phyloP scores from a whole-genome alignment of 2,888 invertebrate genomes.

The Allygus modestus region DNA sequence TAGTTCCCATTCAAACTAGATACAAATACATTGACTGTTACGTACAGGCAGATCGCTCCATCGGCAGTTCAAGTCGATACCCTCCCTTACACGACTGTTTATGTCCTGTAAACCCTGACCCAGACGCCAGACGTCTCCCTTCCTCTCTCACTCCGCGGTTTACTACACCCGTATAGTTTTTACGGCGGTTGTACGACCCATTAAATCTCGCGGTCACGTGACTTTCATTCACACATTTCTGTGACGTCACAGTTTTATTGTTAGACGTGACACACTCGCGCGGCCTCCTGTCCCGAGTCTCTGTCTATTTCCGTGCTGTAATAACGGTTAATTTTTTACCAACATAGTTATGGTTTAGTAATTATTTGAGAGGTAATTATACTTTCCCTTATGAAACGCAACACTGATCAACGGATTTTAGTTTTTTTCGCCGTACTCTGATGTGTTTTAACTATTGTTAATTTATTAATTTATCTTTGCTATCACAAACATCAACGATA shows the following conservation, averaged over 20 bases:
- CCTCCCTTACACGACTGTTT: constrained; percentile 13
- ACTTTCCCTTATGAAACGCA: no score
- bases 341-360: no score
- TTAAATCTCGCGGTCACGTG: constrained; percentile 62
- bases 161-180: constrained; percentile 57
- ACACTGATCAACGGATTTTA: no score
- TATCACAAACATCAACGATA: no score
- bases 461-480: no score
- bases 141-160: constrained; percentile 27
- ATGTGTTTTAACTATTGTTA: no score
- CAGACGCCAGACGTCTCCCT: constrained; percentile 16
- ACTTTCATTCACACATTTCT: constrained; percentile 57
- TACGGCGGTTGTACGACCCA: constrained; percentile 54
- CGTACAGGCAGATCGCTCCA: no score
- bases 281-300: not conserved
- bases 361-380: no score
- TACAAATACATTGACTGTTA: no score
- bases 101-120: constrained; percentile 37
- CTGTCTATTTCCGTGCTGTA: constrained; percentile 5
- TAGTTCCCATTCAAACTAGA: no score
- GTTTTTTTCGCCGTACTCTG: no score
- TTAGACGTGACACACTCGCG: constrained; percentile 28
- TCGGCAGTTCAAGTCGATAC: no score
- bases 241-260: constrained; percentile 60
- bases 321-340: not conserved